A percentile compares a stretch with the other conserved stretches of the same genome.
These are phyloP conservation scores for Sitophilus oryzae DNA, from an alignment of 1,140 invertebrate species.

Conservation along the genomic window DNA sequence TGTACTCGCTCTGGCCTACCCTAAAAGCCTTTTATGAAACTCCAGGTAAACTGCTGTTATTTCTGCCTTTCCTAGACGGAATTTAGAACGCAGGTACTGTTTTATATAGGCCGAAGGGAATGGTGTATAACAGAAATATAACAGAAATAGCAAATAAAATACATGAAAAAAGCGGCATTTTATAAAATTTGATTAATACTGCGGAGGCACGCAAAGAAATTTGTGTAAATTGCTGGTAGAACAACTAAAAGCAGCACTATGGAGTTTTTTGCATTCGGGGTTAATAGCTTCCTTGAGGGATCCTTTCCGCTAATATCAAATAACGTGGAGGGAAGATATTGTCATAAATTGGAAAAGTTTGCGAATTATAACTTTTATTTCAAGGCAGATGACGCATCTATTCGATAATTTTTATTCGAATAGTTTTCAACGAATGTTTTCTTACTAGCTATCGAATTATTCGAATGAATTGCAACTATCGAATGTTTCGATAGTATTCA, in stretches of 20 bases:
- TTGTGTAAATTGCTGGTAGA: constrained; percentile 23
- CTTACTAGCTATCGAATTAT: no score
- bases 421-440: no score
- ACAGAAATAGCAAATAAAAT: constrained; percentile 24
- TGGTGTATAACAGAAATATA: no score
- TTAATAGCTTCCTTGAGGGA: constrained; percentile 2
- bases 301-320: not conserved
- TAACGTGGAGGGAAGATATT: not conserved
- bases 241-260: constrained; percentile 20
- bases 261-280: not conserved
- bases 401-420: no score
- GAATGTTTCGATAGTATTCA: no score
- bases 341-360: not conserved
- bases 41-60: not conserved
- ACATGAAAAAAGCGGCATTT: constrained; percentile 22
- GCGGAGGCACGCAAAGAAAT: constrained; percentile 22
- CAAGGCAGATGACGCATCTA: no score
- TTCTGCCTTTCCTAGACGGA: no score
- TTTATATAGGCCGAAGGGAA: no score
- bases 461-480: no score
- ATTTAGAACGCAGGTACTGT: not conserved
- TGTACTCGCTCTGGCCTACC: not conserved
- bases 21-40: not conserved
- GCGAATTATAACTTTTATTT: not conserved
- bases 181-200: constrained; percentile 27